phyloP scores from a whole-genome alignment of 30 jellyfish, hydroid and myxozoan species.

The Hydractinia echinata region DNA sequence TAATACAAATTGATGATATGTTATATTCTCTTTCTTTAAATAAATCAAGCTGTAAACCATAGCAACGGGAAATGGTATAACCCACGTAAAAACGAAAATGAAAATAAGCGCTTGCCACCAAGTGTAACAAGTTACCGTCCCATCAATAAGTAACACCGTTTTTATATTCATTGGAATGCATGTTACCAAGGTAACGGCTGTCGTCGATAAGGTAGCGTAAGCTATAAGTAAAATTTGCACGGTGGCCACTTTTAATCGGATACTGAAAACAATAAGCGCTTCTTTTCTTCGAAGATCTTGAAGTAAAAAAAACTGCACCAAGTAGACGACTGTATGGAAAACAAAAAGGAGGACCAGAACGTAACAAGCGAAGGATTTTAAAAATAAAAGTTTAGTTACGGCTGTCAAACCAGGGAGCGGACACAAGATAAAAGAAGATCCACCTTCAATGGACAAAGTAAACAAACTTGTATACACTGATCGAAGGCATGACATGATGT shows the following conservation, averaged over 20 bases:
- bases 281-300: constrained; percentile 21
- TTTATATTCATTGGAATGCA: constrained; percentile 65
- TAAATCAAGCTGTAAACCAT: constrained; percentile 42
- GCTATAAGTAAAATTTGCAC: constrained; percentile 65
- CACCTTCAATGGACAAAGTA: constrained; percentile 77
- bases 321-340: constrained; percentile 33
- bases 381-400: constrained; percentile 58
- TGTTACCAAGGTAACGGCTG: constrained; percentile 55
- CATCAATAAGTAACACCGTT: constrained; percentile 79
- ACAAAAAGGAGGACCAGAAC: constrained; percentile 49
- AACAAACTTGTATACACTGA: constrained; percentile 65
- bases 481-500: constrained; percentile 40
- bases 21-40: constrained; percentile 25
- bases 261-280: constrained; percentile 26
- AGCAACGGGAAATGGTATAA: constrained; percentile 84
- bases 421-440: constrained; percentile 48
- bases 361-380: constrained; percentile 66
- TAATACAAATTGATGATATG: constrained; percentile 49
- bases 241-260: constrained; percentile 86
- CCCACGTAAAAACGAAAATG: constrained; percentile 53
- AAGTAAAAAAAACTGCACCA: constrained; percentile 21
- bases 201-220: constrained; percentile 78
- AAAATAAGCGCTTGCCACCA: constrained; percentile 80
- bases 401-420: constrained; percentile 74
- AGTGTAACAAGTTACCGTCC: constrained; percentile 57